Percentiles rank a stretch among this genome's conserved stretches.
Conservation (phyloP, 1,140 invertebrate genomes). For the Triops longicaudatus region DNA sequence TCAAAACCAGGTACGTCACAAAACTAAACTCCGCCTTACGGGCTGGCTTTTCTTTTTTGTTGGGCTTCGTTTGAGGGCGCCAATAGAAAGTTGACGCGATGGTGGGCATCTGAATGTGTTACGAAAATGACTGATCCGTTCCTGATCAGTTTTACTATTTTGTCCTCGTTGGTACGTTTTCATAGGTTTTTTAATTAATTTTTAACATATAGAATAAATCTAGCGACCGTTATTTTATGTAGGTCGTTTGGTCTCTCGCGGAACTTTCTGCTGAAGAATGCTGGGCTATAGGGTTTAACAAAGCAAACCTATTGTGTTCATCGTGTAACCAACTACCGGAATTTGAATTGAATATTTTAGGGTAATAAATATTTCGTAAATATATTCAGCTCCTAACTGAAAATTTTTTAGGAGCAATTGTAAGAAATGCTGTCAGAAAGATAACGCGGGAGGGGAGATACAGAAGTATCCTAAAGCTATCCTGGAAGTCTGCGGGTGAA, state of each 20-base stretch:
- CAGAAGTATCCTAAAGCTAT: conserved; percentile 72
- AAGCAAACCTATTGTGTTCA: conserved; percentile 74
- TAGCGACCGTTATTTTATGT: neutral
- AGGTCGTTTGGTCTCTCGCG: conserved; percentile 31
- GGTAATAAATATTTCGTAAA: conserved; percentile 40
- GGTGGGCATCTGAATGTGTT: neutral
- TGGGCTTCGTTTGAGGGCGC: neutral
- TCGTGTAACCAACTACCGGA: conserved; percentile 75
- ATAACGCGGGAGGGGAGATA: conserved; percentile 46
- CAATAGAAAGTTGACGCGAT: neutral
- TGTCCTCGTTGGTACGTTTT: conserved; percentile 23
- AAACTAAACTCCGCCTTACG: no score
- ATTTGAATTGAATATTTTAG: conserved; percentile 59
- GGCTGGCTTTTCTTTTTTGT: no score
- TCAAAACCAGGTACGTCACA: no score
- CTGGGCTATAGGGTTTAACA: conserved; percentile 72
- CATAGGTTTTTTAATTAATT: neutral
- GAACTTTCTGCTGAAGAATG: conserved; percentile 73
- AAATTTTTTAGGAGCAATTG: conserved; percentile 55
- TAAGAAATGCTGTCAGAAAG: conserved; percentile 57
- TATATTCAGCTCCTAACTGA: conserved; percentile 29
- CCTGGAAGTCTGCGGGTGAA: conserved; percentile 87
- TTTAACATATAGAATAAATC: neutral
- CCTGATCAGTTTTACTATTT: conserved; percentile 17
- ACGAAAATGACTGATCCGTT: conserved; percentile 25